Evolutionary conservation across 2,797 vertebrate species (phyloP).

Genomic region (Caiman crocodilus): DNA sequence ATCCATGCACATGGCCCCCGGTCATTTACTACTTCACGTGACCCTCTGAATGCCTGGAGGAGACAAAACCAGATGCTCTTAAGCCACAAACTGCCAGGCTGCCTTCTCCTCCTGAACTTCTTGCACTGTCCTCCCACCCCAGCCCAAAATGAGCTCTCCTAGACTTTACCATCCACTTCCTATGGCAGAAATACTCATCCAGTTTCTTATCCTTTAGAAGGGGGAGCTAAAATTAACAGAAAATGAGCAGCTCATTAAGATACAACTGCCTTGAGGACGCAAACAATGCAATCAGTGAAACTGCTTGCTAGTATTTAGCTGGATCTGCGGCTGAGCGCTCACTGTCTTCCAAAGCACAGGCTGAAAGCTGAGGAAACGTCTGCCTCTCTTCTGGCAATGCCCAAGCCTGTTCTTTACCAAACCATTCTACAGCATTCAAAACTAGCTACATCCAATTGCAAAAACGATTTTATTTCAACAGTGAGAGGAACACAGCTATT

Average conservation of each 20-base stretch:
- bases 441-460: background rate
- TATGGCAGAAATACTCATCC: background rate
- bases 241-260: too few relatives aligned
- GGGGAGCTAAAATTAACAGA: background rate
- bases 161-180: background rate
- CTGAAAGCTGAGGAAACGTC: background rate
- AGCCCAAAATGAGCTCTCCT: conserved; percentile 9
- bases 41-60: background rate
- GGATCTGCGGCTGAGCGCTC: background rate
- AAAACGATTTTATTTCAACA: too few relatives aligned
- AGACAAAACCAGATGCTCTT: background rate
- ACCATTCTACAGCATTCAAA: background rate
- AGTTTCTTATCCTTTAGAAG: conserved; percentile 17
- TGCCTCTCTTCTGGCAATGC: background rate
- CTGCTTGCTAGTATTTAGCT: background rate
- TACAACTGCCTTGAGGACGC: too few relatives aligned
- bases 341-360: background rate
- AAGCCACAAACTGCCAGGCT: background rate
- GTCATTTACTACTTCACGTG: background rate
- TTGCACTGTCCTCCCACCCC: background rate
- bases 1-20: background rate
- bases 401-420: background rate
- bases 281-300: background rate
- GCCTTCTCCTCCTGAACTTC: background rate
- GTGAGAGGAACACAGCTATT: too few relatives aligned